These are phyloP conservation scores for Aphis gossypii DNA, from an alignment of 1,140 invertebrate genomes.

Conservation along the genomic window DNA sequence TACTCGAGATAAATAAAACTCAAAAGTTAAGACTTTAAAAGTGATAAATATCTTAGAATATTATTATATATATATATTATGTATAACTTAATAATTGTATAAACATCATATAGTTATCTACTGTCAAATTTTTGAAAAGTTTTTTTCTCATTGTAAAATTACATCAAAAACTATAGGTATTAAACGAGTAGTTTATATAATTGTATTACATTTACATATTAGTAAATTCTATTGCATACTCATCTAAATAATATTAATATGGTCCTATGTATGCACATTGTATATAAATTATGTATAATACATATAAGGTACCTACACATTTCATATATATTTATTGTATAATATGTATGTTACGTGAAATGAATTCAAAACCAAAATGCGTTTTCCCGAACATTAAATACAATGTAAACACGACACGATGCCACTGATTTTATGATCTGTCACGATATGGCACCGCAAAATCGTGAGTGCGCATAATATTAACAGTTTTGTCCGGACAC, in stretches of 20 bases:
- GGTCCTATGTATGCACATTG: background rate
- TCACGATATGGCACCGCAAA: conserved; percentile 52
- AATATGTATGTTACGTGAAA: background rate
- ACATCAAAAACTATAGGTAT: too few relatives aligned
- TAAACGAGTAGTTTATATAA: background rate
- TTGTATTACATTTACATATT: background rate
- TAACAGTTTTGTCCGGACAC: conserved; percentile 13
- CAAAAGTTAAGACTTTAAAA: too few relatives aligned
- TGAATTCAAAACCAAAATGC: conserved; percentile 32
- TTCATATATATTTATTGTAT: background rate
- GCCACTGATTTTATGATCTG: conserved; percentile 52
- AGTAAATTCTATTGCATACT: background rate
- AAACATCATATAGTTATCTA: background rate
- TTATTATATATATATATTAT: background rate
- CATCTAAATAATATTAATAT: background rate
- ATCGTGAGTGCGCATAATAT: conserved; percentile 45
- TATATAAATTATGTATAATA: background rate
- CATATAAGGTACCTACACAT: background rate
- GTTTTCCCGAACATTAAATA: conserved; percentile 35
- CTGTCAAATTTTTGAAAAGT: background rate
- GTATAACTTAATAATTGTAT: too few relatives aligned
- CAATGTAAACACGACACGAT: conserved; percentile 32
- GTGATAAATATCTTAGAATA: too few relatives aligned
- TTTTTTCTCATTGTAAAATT: too few relatives aligned
- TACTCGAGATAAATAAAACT: background rate